Conservation (phyloP, 1,140 invertebrate species). For the Acromyrmex charruanus region DNA sequence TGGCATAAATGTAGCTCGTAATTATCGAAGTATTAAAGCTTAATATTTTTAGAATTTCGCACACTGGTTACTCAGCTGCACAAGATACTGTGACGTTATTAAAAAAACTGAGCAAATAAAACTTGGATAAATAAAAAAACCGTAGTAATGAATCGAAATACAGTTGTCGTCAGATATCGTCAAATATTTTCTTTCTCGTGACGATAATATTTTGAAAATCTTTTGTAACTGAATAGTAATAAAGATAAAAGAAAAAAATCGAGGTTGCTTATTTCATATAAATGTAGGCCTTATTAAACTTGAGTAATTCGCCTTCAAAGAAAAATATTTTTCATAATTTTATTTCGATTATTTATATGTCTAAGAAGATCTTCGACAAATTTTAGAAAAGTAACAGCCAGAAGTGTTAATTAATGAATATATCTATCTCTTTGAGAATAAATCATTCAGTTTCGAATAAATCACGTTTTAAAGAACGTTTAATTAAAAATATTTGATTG, state of each 20-base stretch:
- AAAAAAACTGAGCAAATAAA: constrained; percentile 1
- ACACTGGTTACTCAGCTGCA: constrained; percentile 29
- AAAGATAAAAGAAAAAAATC: constrained; percentile 22
- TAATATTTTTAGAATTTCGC: constrained; percentile 32
- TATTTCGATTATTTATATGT: not conserved
- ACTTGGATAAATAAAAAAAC: constrained; percentile 48
- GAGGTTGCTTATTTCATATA: constrained; percentile 22
- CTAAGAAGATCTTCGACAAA: not conserved
- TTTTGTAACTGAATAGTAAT: constrained; percentile 24
- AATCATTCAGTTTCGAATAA: not conserved
- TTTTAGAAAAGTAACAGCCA: not conserved
- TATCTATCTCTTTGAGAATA: not conserved
- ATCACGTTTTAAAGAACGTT: not conserved
- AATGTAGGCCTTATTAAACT: not conserved
- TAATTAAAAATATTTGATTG: constrained; percentile 8
- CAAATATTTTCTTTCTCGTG: constrained; percentile 35
- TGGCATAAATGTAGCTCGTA: not conserved
- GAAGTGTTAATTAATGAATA: not conserved
- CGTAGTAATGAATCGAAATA: constrained; percentile 17
- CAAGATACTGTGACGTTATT: constrained; percentile 22
- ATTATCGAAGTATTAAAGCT: constrained; percentile 44
- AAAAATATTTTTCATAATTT: not conserved
- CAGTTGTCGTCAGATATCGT: not conserved
- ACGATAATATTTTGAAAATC: not conserved
- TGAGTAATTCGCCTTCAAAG: not conserved